A percentile compares a stretch with the other conserved stretches of the same genome.
phyloP scores from a whole-genome alignment of 2,888 invertebrate species.

The Malthinus flaveolus region DNA sequence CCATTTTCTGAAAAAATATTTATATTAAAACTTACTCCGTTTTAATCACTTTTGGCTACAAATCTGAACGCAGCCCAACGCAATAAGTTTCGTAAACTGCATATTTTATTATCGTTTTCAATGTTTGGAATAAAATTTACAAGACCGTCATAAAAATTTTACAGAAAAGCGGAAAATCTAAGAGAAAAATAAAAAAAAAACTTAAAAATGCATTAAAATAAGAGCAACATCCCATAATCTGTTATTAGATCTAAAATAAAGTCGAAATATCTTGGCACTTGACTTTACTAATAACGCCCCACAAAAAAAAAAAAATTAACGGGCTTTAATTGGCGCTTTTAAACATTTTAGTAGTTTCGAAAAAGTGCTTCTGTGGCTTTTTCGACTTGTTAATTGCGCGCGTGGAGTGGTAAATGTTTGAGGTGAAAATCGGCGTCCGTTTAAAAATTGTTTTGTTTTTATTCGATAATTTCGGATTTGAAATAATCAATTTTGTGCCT shows the following conservation, averaged over 20 bases:
- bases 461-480: not conserved
- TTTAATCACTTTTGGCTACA: no score
- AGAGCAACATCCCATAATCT: slow-evolving; percentile 27
- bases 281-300: slow-evolving; percentile 20
- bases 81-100: not conserved
- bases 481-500: not conserved
- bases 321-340: no score
- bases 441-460: not conserved
- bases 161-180: slow-evolving; percentile 9
- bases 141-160: slow-evolving; percentile 15
- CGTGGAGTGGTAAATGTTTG: no score
- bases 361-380: no score
- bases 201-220: slow-evolving; percentile 18
- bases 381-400: no score
- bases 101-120: slow-evolving; percentile 11
- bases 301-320: slow-evolving; percentile 1
- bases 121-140: slow-evolving; percentile 9
- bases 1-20: no score
- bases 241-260: slow-evolving; percentile 27
- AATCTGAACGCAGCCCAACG: no score
- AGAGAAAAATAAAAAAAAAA: not conserved
- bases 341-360: no score
- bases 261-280: slow-evolving; percentile 21
- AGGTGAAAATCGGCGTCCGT: not conserved
- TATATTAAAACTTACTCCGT: no score